These are phyloP conservation scores for Lasioglossum morio DNA, from an alignment of 2,888 invertebrate species.

Conservation along the genomic window DNA sequence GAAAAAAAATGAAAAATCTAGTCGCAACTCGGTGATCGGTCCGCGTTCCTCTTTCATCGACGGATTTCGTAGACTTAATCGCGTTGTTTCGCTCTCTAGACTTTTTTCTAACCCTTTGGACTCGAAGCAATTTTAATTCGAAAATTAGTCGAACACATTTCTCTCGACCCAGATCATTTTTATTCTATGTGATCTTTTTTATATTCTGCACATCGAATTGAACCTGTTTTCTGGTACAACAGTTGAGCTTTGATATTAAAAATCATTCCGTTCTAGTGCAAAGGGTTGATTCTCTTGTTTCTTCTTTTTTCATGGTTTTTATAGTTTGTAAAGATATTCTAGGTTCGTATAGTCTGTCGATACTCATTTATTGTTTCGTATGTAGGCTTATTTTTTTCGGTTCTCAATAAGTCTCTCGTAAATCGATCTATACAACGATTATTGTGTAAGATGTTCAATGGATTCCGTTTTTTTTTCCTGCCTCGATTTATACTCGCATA, in stretches of 20 bases:
- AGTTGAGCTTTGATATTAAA: no score
- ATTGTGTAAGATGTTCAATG: neutral
- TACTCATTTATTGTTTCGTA: neutral
- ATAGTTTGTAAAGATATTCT: no score
- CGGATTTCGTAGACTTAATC: slow-evolving; percentile 14
- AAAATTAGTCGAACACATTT: no score
- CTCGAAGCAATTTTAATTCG: no score
- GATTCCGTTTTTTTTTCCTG: neutral
- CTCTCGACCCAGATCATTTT: no score
- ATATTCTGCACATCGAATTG: no score
- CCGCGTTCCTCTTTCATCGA: slow-evolving; percentile 28
- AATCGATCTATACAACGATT: neutral
- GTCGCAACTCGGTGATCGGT: slow-evolving; percentile 68
- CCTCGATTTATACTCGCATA: slow-evolving; percentile 28
- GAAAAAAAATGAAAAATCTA: slow-evolving; percentile 50
- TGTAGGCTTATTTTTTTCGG: neutral
- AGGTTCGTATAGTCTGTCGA: no score
- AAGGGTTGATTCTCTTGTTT: neutral
- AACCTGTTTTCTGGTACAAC: no score
- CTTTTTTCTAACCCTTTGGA: neutral
- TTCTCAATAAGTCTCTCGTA: neutral
- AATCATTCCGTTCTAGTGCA: no score
- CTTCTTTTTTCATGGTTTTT: neutral
- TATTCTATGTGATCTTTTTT: no score
- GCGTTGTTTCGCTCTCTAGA: slow-evolving; percentile 27